These are phyloP conservation scores for Rhinopithecus roxellana DNA, from an alignment of 2,113 vertebrate species.

Conservation along the genomic window DNA sequence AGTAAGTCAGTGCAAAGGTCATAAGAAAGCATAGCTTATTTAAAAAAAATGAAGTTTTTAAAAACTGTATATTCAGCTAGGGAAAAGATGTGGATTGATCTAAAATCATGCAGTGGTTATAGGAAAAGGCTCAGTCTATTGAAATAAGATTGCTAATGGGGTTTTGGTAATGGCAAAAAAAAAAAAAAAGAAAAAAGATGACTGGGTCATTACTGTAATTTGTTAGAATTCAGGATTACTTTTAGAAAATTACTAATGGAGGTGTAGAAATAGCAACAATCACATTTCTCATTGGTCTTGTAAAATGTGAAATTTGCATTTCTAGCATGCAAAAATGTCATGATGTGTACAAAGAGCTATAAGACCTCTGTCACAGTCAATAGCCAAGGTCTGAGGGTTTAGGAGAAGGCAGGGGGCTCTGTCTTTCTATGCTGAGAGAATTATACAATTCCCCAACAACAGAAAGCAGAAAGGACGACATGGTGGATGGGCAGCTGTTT, in stretches of 20 bases:
- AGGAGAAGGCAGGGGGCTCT: background rate
- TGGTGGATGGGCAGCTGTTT: background rate
- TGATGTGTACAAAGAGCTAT: background rate
- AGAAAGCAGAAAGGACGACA: background rate
- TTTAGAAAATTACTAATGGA: constrained; percentile 37
- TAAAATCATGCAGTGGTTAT: constrained; percentile 34
- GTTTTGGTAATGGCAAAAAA: constrained; percentile 47
- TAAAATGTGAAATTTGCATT: constrained; percentile 37
- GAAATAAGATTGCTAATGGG: constrained; percentile 57
- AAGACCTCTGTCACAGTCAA: background rate
- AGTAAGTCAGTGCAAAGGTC: constrained; percentile 41
- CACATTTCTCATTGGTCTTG: constrained; percentile 8
- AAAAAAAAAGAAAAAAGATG: background rate
- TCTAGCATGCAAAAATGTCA: constrained; percentile 26
- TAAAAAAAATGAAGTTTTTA: constrained; percentile 56
- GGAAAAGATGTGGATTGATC: constrained; percentile 26
- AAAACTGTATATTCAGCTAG: constrained; percentile 8
- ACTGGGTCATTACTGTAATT: constrained; percentile 50
- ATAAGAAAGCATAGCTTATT: constrained; percentile 43
- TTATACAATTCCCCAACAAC: background rate
- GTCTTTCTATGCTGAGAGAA: background rate
- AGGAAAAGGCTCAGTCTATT: constrained; percentile 52
- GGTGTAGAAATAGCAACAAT: constrained; percentile 10
- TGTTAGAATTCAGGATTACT: background rate
- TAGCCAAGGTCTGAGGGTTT: background rate